Evolutionary conservation across 2,113 vertebrate genomes (phyloP).

Genomic region (Edolisoma coerulescens): DNA sequence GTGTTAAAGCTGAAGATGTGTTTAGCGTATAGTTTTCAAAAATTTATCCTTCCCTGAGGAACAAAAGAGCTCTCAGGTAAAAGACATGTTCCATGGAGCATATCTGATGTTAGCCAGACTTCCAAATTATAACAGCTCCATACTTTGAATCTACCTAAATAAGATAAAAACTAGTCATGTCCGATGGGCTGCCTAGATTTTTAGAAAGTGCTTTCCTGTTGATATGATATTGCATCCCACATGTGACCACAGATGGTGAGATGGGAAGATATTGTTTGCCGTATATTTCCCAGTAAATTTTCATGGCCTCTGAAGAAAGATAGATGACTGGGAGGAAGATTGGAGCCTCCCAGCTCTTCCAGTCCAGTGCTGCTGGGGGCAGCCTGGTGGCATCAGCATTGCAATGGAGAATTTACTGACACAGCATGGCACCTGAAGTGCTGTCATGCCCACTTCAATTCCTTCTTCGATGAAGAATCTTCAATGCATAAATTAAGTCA

Average conservation of each 20-base stretch:
- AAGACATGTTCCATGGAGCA: not conserved
- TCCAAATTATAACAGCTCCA: not conserved
- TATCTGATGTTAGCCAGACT: not conserved
- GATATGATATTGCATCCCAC: rapidly evolving
- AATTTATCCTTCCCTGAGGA: not conserved
- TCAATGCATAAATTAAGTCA: not conserved
- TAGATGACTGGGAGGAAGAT: not conserved
- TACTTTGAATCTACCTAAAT: not conserved
- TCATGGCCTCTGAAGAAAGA: not conserved
- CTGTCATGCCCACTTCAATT: not conserved
- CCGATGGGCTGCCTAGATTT: not conserved
- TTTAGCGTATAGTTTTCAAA: not conserved
- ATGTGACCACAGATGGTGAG: not conserved
- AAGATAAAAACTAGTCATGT: not conserved
- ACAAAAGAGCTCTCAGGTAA: not conserved
- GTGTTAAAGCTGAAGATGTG: not conserved
- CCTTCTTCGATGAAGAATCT: not conserved
- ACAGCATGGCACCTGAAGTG: not conserved
- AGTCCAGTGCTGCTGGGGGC: not conserved
- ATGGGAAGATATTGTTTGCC: not conserved
- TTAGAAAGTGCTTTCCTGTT: not conserved
- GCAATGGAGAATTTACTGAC: not conserved
- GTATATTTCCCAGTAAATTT: not conserved
- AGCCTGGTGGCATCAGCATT: not conserved
- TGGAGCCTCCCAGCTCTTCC: not conserved